These are phyloP conservation scores for Todiramphus saurophagus DNA, from an alignment of 2,113 vertebrate genomes.

Conservation along the genomic window DNA sequence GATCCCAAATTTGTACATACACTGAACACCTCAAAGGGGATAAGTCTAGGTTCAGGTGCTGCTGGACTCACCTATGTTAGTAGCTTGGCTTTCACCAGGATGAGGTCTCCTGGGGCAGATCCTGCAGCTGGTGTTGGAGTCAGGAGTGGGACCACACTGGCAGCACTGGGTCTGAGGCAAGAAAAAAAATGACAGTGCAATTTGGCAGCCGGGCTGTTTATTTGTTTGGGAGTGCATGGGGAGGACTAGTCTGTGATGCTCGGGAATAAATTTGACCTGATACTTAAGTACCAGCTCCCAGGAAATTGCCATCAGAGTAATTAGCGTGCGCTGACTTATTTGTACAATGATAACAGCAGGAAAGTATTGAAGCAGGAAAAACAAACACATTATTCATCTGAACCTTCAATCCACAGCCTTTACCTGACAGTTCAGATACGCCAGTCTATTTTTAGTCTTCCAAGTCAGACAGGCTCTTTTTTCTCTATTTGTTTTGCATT, in stretches of 20 bases:
- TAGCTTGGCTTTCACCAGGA: neutral
- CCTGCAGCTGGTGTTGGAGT: neutral
- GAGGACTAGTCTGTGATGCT: neutral
- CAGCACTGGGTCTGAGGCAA: neutral
- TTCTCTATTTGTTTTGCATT: slow-evolving; percentile 1
- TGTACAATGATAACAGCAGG: slow-evolving; percentile 64
- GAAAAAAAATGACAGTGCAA: neutral
- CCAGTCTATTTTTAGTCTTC: slow-evolving; percentile 55
- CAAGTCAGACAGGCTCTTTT: neutral
- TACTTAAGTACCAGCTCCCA: slow-evolving; percentile 36
- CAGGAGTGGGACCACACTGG: neutral
- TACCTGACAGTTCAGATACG: slow-evolving; percentile 41
- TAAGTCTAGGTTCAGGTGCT: neutral
- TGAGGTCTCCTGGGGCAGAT: neutral
- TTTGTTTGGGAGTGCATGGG: neutral
- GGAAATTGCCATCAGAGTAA: slow-evolving; percentile 60
- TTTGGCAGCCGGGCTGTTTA: neutral
- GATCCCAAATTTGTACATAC: neutral
- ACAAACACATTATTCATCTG: slow-evolving; percentile 68
- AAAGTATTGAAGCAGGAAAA: slow-evolving; percentile 68
- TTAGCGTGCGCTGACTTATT: slow-evolving; percentile 54
- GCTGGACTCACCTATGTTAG: rapidly evolving
- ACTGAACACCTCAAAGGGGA: neutral
- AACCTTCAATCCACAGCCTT: slow-evolving; percentile 52
- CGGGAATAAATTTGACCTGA: neutral